Base-by-base conservation (phyloP, 2,113 vertebrate species). In the Chamaea fasciata region DNA sequence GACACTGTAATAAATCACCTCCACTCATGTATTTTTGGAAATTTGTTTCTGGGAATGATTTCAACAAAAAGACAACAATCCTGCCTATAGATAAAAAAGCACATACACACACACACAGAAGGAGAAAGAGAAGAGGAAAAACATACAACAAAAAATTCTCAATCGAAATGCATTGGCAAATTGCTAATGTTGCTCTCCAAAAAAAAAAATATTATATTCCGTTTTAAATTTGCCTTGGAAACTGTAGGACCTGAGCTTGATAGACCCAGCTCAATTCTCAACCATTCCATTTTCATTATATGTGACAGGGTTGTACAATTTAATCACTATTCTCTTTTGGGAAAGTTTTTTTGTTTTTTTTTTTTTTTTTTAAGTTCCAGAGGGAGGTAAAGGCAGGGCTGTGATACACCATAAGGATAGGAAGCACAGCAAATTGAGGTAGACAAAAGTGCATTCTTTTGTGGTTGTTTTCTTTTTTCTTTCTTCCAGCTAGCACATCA, bases 51-150 rank as follows among this genome's bases (percentile, higher is more conserved):
- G 49, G 71, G 76, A 91, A 74, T 53, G 12, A 15, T 73, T 91
- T 89, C 73, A 91, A 84, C 8, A 87, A 83, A 84, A 87, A 37
- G 15, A 7, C 23, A 77, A 6, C 4, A 62, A 74, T 57, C 9
- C 1, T 69, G 6, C 10, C 19, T 41, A 26, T 11, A 44, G 13
- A 7, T 39, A 70, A 81, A 74, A 89, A 67, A 1, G 10, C 3
- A 41, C 3, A n/a, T 0, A n/a, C 5, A 31, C 8, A 30, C 14
- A 3, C 0, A 35, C 7, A n/a, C 14, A 19, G 7, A 31, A 11
- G 13, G 2, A 56, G 50, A 42, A 63, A 4, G 8, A 73, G 6
- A 39, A 31, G 33, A 44, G 2, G 7, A 39, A 49, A 62, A 68
- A 62, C 6, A n/a, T 24, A 16, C 2, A 50, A 39, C 7, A 69